These are phyloP conservation scores for Apodemia mormo DNA, from an alignment of 2,888 invertebrate genomes.

Conservation along the genomic window DNA sequence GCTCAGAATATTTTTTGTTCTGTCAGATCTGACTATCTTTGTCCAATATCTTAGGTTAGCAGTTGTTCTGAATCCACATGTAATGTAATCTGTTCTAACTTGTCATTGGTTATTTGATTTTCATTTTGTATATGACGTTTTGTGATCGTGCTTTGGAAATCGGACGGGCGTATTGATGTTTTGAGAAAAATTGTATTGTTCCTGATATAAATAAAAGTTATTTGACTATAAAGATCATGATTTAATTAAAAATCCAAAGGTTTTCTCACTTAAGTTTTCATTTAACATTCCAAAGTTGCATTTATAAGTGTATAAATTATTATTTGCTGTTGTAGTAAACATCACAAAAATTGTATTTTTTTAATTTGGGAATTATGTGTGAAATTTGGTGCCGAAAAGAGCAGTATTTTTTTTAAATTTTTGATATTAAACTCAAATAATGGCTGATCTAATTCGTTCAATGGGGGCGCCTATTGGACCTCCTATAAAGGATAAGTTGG, in stretches of 20 bases:
- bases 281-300: constrained; percentile 10
- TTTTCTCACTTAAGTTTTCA: background rate
- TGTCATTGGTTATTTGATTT: constrained; percentile 4
- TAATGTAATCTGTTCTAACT: no score
- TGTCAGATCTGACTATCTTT: no score
- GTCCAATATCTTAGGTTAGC: no score
- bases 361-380: constrained; percentile 44
- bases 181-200: constrained; percentile 29
- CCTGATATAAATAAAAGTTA: constrained; percentile 19
- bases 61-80: no score
- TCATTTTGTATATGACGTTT: background rate
- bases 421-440: constrained; percentile 49
- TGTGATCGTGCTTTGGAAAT: constrained; percentile 31
- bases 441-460: constrained; percentile 87
- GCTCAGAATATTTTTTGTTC: no score
- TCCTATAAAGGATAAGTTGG: constrained; percentile 87
- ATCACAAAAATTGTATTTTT: constrained; percentile 26
- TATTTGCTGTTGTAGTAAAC: constrained; percentile 41
- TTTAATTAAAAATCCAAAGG: background rate
- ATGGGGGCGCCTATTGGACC: constrained; percentile 85
- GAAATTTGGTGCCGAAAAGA: background rate
- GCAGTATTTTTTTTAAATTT: constrained; percentile 28
- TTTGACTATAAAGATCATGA: constrained; percentile 15
- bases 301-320: constrained; percentile 16
- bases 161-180: constrained; percentile 53